Percentiles rank a stretch among this genome's conserved stretches.
phyloP scores from a whole-genome alignment of 2,888 invertebrate species.

The Cataglyphis rosenhaueri region DNA sequence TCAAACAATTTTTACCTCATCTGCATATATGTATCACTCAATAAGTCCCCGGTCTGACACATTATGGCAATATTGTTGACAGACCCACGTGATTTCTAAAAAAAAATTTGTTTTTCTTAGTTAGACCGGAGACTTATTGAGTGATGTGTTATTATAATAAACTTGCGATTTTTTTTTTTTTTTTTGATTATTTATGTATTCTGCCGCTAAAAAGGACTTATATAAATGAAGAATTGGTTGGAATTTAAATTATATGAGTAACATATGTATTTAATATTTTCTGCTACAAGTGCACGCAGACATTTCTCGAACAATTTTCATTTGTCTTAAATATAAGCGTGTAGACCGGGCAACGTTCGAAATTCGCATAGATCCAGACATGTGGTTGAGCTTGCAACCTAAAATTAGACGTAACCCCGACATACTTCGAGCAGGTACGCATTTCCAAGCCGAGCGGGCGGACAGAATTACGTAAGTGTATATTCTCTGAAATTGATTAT shows the following conservation, averaged over 20 bases:
- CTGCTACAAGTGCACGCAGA: neutral
- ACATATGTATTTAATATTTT: neutral
- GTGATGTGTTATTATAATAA: neutral
- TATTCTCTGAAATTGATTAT: constrained; percentile 47
- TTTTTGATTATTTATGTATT: constrained; percentile 27
- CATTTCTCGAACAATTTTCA: neutral
- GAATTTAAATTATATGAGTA: neutral
- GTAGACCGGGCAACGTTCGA: neutral
- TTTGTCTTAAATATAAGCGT: neutral
- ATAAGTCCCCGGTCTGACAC: no score
- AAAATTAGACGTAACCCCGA: constrained; percentile 71
- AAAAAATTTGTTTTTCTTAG: no score
- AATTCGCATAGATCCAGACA: constrained; percentile 8
- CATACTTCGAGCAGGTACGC: constrained; percentile 56
- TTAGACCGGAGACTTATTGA: no score
- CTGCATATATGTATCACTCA: neutral
- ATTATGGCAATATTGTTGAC: no score
- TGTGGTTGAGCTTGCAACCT: constrained; percentile 34
- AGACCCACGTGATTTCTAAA: no score
- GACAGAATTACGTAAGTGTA: constrained; percentile 58
- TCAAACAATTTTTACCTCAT: constrained; percentile 20
- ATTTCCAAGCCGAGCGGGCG: constrained; percentile 37
- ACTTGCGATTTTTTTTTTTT: neutral
- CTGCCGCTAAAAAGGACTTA: neutral
- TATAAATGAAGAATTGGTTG: neutral